Base-by-base conservation (phyloP, 2,888 invertebrate species). In the Pandemis corylana region DNA sequence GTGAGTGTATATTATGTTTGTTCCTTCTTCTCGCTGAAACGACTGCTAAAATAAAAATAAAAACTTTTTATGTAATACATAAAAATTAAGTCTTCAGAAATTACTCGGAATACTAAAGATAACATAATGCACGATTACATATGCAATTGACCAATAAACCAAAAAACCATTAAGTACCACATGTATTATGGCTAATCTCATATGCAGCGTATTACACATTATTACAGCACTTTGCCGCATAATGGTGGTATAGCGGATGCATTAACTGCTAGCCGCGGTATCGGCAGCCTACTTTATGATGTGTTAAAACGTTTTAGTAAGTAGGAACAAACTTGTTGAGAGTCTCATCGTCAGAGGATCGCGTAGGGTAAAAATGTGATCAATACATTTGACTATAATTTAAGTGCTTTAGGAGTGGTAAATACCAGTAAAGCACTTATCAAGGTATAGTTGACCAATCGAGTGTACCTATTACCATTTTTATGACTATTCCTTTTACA, bases 181-280 rank as follows among this genome's bases (percentile, higher is more conserved):
- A 28, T 15, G 15, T 20, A 15, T 59, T 28, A 20, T 7, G 46
- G 46, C 28, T 65, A 49, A 65, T 65, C 65, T 65, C 49, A 13
- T 49, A 65, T 49, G 65, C 28, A 49, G 65, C 49, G 49, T 46
- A 49, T 65, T 65, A 65, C 49, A 46, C 46, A 65, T 65, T 53
- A 67, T 67, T 67, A 53, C 53, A 67, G 67, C 67, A 67, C 67
- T 67, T 53, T 53, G 67, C 49, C 41, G 51, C 49, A 53, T 53
- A 41, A 53, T 67, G 67, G 67, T 20, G 28, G 46, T 49, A 28
- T 6, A 36, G 65, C 67, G 67, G 67, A 53, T 67, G 67, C 67
- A 53, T 67, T 67, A 67, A 36, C 67, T 51, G 20, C 59, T 59
- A 20, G 12, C 53, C 53, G 53, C 51, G 65, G 15, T 67, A 67